Conservation (phyloP, 1,140 invertebrate genomes). For the Batillaria attramentaria region DNA sequence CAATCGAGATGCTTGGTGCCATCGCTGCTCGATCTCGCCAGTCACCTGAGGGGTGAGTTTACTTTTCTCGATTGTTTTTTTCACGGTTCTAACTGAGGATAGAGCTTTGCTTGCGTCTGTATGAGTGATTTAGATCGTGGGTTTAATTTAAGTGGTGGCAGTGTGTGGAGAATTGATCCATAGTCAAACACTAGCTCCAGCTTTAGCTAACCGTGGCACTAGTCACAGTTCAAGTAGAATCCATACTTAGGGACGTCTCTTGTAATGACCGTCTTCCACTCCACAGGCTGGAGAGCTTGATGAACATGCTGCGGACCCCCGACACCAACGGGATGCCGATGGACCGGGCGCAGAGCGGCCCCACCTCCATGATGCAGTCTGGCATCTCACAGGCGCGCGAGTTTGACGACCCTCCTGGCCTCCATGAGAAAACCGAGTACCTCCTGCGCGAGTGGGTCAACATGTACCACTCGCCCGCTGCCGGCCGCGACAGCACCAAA, state of each 20-base stretch:
- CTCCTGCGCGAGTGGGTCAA: slow-evolving; percentile 95
- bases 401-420: slow-evolving; percentile 92
- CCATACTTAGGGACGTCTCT: too few species aligned
- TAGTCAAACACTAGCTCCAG: too few species aligned
- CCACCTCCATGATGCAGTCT: slow-evolving; percentile 90
- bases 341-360: slow-evolving; percentile 35
- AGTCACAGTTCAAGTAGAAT: too few species aligned
- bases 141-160: too few species aligned
- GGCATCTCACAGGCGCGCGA: slow-evolving; percentile 89
- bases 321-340: slow-evolving; percentile 22
- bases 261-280: too few species aligned
- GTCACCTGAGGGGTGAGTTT: slow-evolving; percentile 83
- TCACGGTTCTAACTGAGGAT: neutral
- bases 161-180: too few species aligned
- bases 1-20: slow-evolving; percentile 85
- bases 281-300: slow-evolving; percentile 52
- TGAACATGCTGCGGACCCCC: slow-evolving; percentile 33
- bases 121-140: too few species aligned
- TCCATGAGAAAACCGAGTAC: slow-evolving; percentile 96
- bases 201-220: too few species aligned
- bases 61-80: neutral
- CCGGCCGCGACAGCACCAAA: slow-evolving; percentile 89
- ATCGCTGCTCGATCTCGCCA: slow-evolving; percentile 82
- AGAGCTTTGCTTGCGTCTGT: neutral
- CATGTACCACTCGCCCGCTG: slow-evolving; percentile 86